A percentile compares a stretch with the other conserved stretches of the same genome.
Evolutionary conservation across 2,888 invertebrate genomes (phyloP).

Genomic region (Liposcelis brunnea): DNA sequence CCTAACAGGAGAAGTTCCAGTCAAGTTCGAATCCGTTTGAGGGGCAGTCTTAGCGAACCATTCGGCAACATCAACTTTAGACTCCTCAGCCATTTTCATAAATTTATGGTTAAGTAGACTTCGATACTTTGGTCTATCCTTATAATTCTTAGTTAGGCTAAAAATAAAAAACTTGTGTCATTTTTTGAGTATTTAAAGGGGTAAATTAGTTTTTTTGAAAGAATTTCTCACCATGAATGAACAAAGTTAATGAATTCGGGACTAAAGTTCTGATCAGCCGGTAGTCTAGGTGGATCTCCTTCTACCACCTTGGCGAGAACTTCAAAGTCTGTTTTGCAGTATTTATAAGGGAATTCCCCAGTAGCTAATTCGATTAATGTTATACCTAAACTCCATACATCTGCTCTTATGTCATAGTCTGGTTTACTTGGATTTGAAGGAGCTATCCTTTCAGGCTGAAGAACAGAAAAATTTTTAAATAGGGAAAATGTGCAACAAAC

Average conservation of each 20-base stretch:
- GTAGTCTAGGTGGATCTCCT: slow-evolving; percentile 74
- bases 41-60: slow-evolving; percentile 62
- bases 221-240: slow-evolving; percentile 55
- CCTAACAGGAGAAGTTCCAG: slow-evolving; percentile 11
- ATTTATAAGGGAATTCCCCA: slow-evolving; percentile 83
- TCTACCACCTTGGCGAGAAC: slow-evolving; percentile 82
- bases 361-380: slow-evolving; percentile 93
- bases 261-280: slow-evolving; percentile 58
- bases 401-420: slow-evolving; percentile 96
- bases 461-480: slow-evolving; percentile 15
- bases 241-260: slow-evolving; percentile 82
- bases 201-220: not conserved
- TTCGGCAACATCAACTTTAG: slow-evolving; percentile 53
- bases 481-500: not conserved
- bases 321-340: slow-evolving; percentile 96
- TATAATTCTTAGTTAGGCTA: slow-evolving; percentile 87
- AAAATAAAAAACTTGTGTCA: slow-evolving; percentile 18
- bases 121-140: slow-evolving; percentile 83
- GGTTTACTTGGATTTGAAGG: slow-evolving; percentile 81
- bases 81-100: slow-evolving; percentile 58
- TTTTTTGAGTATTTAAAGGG: too few relatives aligned
- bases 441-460: slow-evolving; percentile 90
- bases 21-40: slow-evolving; percentile 27
- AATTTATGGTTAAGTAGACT: slow-evolving; percentile 78
- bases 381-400: slow-evolving; percentile 98